Percentiles rank a stretch among this genome's conserved stretches.
These are phyloP conservation scores for Callocephalon fimbriatum DNA, from an alignment of 2,113 vertebrate species.

Conservation along the genomic window DNA sequence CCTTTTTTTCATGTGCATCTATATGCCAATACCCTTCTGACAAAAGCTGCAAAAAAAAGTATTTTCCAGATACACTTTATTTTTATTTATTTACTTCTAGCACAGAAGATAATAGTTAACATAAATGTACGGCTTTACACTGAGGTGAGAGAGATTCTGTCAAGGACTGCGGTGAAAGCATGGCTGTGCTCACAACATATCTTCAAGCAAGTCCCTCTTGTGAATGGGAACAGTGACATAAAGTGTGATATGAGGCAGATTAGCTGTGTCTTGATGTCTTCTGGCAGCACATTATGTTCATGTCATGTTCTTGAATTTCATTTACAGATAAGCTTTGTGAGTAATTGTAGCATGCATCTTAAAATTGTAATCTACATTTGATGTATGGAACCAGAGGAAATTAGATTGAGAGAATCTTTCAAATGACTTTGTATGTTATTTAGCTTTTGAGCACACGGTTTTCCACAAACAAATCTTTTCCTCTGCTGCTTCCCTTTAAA, in stretches of 20 bases:
- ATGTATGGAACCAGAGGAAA: constrained; percentile 63
- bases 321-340: constrained; percentile 76
- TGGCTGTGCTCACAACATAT: background rate
- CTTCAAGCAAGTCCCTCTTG: constrained; percentile 3
- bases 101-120: background rate
- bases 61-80: background rate
- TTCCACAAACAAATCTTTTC: background rate
- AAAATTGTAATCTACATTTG: constrained; percentile 69
- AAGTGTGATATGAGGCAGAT: constrained; percentile 37
- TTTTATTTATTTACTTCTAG: background rate
- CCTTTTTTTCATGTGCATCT: background rate
- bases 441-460: background rate
- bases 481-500: background rate
- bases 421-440: constrained; percentile 51
- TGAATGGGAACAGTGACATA: constrained; percentile 40
- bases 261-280: background rate
- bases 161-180: background rate
- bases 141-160: background rate
- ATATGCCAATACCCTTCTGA: background rate
- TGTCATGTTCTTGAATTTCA: constrained; percentile 71
- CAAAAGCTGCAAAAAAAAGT: background rate
- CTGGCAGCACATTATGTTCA: constrained; percentile 61
- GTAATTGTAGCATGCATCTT: constrained; percentile 69
- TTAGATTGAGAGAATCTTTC: constrained; percentile 70
- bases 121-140: background rate